A percentile compares a stretch with the other conserved stretches of the same genome.
Evolutionary conservation across 2,797 vertebrate species (phyloP).

Genomic region (Falco biarmicus): DNA sequence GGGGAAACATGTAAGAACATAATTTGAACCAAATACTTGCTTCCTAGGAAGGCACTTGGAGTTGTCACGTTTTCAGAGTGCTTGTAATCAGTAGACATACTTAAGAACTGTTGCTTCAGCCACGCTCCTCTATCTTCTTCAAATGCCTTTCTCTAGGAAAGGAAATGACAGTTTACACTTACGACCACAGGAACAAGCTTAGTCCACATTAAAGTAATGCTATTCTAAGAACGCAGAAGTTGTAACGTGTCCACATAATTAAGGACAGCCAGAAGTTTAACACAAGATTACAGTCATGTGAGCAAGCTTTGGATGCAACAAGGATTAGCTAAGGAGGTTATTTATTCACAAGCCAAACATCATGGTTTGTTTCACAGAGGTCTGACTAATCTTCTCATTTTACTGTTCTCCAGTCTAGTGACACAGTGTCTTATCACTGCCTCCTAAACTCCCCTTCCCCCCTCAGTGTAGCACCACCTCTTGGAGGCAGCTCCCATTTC

Average conservation of each 20-base stretch:
- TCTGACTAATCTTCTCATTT: background rate
- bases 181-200: background rate
- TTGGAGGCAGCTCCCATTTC: background rate
- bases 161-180: background rate
- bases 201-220: background rate
- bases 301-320: background rate
- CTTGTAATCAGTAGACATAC: conserved; percentile 80
- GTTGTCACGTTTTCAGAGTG: conserved; percentile 74
- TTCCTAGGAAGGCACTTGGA: conserved; percentile 79
- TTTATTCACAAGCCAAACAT: background rate
- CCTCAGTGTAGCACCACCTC: background rate
- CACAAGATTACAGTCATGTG: background rate
- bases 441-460: background rate
- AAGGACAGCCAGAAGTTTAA: background rate
- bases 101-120: conserved; percentile 85
- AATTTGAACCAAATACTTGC: conserved; percentile 68
- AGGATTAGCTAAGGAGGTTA: background rate
- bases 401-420: background rate
- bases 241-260: background rate
- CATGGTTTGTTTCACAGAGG: background rate
- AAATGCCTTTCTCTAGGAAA: conserved; percentile 80
- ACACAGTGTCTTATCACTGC: background rate
- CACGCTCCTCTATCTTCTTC: conserved; percentile 83
- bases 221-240: background rate
- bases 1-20: background rate